Base-by-base conservation (phyloP, 2,888 invertebrate genomes). In the Xanthorhoe spadicearia region DNA sequence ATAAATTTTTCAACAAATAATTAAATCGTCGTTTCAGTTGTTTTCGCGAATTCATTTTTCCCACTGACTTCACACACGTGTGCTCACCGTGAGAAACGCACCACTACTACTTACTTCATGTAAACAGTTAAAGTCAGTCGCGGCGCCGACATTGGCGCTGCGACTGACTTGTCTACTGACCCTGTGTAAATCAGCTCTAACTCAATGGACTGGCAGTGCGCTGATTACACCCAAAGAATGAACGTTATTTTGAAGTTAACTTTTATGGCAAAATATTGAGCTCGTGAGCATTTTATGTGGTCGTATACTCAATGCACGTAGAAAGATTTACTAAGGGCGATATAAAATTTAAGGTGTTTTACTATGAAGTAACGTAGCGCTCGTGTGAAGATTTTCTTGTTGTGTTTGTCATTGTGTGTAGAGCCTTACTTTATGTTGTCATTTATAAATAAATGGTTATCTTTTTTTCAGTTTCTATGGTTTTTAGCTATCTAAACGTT, bases 211-310 rank as follows among this genome's bases (percentile, higher is more conserved):
- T 50, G 61, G 58, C 43, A 19, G 58, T 54, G 50, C 54, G 54
- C 57, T 66, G 66, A 66, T 61, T 66, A 58, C 28, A 49, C 53
- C 53, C 19, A 43, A 50, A 66, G 43, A 56, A 65, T 35, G 60
- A 32, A 17, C 52, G 32, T 35, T 54, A 54, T 54, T 54, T 49
- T 65, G 50, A 56, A 52, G 46, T 48, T 13, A 55, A 55, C 15
- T 56, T 56, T 43, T 48, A 32, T 2, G 18, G 48, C 17, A 50
- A 38, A 58, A 35, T 58, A 58, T 35, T 35, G 28, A 19, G 49
- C n/a, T 8, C 49, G 17, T 28, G 49, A 9, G 49, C 32, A 17
- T 19, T n/a, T 46, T 43, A 43, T 43, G 38, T 43, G 38, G 13
- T 43, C 38, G 38, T 43, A 43, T 43, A 43, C 38, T 13, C 38